phyloP scores from a whole-genome alignment of 2,888 invertebrate genomes.

The Phorcus lineatus region DNA sequence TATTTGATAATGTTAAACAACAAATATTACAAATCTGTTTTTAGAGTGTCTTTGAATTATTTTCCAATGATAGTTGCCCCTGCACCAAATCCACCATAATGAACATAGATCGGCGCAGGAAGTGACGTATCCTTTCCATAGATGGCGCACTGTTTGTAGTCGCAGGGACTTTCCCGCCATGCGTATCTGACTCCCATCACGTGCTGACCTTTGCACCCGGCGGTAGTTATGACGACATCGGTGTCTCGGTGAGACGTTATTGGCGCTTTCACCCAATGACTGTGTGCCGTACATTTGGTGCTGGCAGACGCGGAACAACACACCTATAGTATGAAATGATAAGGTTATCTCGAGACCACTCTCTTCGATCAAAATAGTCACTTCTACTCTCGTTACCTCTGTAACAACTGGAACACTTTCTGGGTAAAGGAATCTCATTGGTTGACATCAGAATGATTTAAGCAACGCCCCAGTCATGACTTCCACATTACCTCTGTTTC shows the following conservation, averaged over 20 bases:
- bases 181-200: conserved; percentile 43
- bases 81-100: background rate
- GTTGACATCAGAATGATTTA: too few species aligned
- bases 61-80: background rate
- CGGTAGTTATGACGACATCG: conserved; percentile 19
- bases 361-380: too few species aligned
- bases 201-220: conserved; percentile 21
- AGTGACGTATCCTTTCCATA: conserved; percentile 43
- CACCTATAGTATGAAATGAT: background rate
- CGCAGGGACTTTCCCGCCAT: conserved; percentile 47
- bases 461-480: too few species aligned
- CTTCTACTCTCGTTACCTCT: too few species aligned
- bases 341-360: too few species aligned
- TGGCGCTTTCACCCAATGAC: conserved; percentile 28
- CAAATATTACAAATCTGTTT: too few species aligned
- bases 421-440: too few species aligned
- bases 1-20: too few species aligned
- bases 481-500: too few species aligned
- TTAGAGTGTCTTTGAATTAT: too few species aligned
- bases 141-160: conserved; percentile 43
- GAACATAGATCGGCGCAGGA: conserved; percentile 46
- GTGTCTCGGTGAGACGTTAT: background rate
- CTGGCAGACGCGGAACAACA: conserved; percentile 6
- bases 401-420: too few species aligned
- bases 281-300: background rate